Percentiles rank a stretch among this genome's conserved stretches.
Conservation (phyloP, 2,888 invertebrate genomes). For the Drosophila macrothrix region DNA sequence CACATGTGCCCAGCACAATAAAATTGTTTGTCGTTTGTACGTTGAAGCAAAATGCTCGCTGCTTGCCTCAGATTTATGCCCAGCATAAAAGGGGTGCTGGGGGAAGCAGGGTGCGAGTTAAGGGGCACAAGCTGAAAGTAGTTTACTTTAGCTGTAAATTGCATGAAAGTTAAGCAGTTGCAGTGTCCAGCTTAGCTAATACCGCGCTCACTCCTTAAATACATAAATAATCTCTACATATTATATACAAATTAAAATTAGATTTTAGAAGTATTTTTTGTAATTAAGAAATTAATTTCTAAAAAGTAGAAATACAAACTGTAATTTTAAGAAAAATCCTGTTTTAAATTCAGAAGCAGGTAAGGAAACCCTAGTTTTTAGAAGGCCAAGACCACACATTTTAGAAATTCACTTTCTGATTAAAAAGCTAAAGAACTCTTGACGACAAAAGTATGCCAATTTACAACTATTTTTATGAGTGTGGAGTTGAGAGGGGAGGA, state of each 20-base stretch:
- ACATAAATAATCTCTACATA: too few species aligned
- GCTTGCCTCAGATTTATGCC: constrained; percentile 72
- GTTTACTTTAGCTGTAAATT: constrained; percentile 77
- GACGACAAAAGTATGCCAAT: too few species aligned
- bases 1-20: constrained; percentile 59
- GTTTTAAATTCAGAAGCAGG: not conserved
- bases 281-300: not conserved
- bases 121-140: constrained; percentile 48
- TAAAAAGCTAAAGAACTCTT: not conserved
- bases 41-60: constrained; percentile 67
- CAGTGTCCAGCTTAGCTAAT: constrained; percentile 78
- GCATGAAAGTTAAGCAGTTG: constrained; percentile 80
- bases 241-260: too few species aligned
- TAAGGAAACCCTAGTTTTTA: not conserved
- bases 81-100: constrained; percentile 5
- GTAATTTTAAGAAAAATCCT: not conserved
- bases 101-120: not conserved
- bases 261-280: too few species aligned
- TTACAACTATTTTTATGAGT: not conserved
- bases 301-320: not conserved
- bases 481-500: not conserved
- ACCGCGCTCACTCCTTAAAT: constrained; percentile 57
- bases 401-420: not conserved
- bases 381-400: too few species aligned
- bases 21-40: constrained; percentile 78